Evolutionary conservation across 2,888 invertebrate species (phyloP), one percentile per base, ranked within the genome.

Genomic region (Anthophora plumipes): DNA sequence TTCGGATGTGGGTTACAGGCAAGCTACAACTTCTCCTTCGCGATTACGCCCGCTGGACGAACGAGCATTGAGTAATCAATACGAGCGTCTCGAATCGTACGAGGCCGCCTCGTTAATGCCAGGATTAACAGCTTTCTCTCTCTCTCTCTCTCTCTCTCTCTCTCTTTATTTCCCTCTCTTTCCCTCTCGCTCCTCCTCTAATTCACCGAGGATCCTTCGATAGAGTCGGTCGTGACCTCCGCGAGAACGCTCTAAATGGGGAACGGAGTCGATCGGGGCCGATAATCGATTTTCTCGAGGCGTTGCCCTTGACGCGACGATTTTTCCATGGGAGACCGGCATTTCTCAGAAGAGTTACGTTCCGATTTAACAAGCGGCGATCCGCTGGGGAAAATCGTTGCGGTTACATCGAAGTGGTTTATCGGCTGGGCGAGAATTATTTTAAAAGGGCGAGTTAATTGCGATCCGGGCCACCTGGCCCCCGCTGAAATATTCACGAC

Each of bases 1-100:
- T 66, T 82, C 84, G 82, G 84, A 85, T 85, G 82, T 85, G 82
- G 80, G 82, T 84, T 84, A 84, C 84, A 74, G 71, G 71, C 82
- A 9, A 66, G 39, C 55, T 43, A 59, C 64, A 63, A 73, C 75
- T 75, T 69, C 82, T 82, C 75, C 55, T 82, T 80, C 79, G 63
- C 78, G 83, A 77, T 83, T 74, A 80, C 64, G 61, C 50, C 54
- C 46, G 80, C 22, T 25, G 57, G 55, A 54, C 57, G 37, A 14
- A 54, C 46, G 37, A 14, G 67, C 67, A 76, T 84, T 79, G 74
- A 81, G 74, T 73, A 80, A 82, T 85, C 84, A 67, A 85, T 84
- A 77, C 71, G 77, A 67, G 71, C 61, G 55, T 57, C 48, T 73
- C 76, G 74, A 72, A 68, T 82, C 68, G 50, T 37, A 37, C 48